A percentile compares a stretch with the other conserved stretches of the same genome.
Evolutionary conservation across 2,888 invertebrate genomes (phyloP).

Genomic region (Drosophila kuntzei): DNA sequence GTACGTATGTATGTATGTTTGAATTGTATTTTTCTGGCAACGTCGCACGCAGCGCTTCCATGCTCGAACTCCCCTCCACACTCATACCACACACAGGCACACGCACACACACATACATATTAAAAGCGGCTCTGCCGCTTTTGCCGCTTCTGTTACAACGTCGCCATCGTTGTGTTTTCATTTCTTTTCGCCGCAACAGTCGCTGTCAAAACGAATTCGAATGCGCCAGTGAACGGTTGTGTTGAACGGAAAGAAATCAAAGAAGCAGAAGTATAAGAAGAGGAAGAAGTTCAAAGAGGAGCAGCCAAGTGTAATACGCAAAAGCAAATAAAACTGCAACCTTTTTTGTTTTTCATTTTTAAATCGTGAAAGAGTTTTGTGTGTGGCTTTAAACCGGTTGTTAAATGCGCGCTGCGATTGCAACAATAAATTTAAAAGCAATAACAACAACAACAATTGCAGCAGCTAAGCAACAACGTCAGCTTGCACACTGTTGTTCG

Average conservation of each 20-base stretch:
- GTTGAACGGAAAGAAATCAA: conserved; percentile 47
- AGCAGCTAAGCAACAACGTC: conserved; percentile 46
- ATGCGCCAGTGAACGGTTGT: conserved; percentile 74
- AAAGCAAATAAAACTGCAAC: conserved; percentile 50
- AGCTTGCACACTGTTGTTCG: conserved; percentile 51
- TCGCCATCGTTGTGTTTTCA: conserved; percentile 50
- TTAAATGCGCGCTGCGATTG: conserved; percentile 64
- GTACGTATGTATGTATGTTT: conserved; percentile 26
- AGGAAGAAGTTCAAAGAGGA: conserved; percentile 36
- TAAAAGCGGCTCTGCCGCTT: conserved; percentile 7
- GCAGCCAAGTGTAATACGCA: conserved; percentile 55
- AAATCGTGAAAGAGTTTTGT: conserved; percentile 21
- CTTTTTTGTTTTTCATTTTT: conserved; percentile 33
- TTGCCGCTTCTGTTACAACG: conserved; percentile 44
- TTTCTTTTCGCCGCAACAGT: conserved; percentile 51
- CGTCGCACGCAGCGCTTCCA: conserved; percentile 43
- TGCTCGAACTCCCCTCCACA: conserved; percentile 38
- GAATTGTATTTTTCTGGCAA: conserved; percentile 57
- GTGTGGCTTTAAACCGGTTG: conserved; percentile 62
- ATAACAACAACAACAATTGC: conserved; percentile 28
- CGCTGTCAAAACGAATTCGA: conserved; percentile 74
- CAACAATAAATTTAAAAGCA: conserved; percentile 36
- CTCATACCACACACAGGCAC: conserved; percentile 1
- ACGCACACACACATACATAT: conserved; percentile 6
- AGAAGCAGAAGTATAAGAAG: conserved; percentile 33